A percentile compares a stretch with the other conserved stretches of the same genome.
These are phyloP conservation scores for Delia radicum DNA, from an alignment of 1,140 invertebrate genomes.

Conservation along the genomic window DNA sequence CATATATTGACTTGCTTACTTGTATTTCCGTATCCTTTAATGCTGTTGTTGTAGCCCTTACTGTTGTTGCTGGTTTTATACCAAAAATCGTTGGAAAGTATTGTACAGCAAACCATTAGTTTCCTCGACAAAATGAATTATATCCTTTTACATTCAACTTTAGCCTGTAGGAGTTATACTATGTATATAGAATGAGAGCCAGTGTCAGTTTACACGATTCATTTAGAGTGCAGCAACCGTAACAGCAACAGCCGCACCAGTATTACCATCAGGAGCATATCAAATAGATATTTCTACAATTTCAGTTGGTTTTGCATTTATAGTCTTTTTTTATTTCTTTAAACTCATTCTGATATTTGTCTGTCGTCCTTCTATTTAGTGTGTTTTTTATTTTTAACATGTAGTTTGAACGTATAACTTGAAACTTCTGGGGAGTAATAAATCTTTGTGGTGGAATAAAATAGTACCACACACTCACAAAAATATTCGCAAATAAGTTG, in stretches of 20 bases:
- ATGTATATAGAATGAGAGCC: not conserved
- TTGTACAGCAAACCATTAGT: not conserved
- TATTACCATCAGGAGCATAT: not conserved
- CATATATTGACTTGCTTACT: too few relatives aligned
- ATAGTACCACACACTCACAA: not conserved
- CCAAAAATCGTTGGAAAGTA: not conserved
- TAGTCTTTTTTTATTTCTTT: not conserved
- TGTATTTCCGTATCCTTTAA: not conserved
- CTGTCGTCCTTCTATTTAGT: not conserved
- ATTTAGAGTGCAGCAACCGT: not conserved
- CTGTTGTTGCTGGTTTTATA: too few relatives aligned
- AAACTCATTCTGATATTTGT: not conserved
- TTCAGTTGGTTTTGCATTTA: too few relatives aligned
- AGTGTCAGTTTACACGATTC: not conserved
- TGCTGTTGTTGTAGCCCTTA: too few relatives aligned
- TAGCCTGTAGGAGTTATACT: not conserved
- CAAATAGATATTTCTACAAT: not conserved
- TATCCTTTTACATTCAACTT: not conserved
- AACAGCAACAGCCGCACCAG: not conserved
- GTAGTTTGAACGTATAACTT: not conserved
- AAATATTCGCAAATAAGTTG: not conserved
- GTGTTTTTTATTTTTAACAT: not conserved
- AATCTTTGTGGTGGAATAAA: not conserved
- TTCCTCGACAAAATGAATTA: not conserved
- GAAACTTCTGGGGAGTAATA: not conserved